Conservation (phyloP, 2,888 invertebrate species). For the Achlya flavicornis region DNA sequence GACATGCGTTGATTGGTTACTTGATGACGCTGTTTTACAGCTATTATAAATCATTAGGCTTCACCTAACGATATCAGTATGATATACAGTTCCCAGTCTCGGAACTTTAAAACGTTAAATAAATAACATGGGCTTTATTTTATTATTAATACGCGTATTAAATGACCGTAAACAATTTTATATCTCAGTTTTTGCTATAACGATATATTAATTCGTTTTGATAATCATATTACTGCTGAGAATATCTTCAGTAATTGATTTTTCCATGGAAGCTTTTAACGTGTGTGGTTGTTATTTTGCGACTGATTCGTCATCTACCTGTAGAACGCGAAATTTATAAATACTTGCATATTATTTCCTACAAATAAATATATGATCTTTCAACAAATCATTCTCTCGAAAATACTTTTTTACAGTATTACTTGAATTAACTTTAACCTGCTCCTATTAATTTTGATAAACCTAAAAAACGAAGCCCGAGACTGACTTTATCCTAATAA, state of each 20-base stretch:
- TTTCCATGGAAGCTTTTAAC: neutral
- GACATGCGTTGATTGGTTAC: constrained; percentile 3
- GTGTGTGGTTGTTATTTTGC: neutral
- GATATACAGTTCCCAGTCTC: neutral
- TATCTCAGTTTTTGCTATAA: constrained; percentile 1
- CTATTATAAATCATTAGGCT: neutral
- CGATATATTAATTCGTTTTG: constrained; percentile 3
- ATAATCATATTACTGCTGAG: constrained; percentile 1
- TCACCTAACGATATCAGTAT: neutral
- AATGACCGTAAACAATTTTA: constrained; percentile 7
- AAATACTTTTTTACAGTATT: too few relatives aligned
- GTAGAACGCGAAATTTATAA: neutral
- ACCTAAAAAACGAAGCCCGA: too few relatives aligned
- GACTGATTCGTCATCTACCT: neutral
- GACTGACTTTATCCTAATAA: too few relatives aligned
- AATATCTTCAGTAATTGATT: neutral
- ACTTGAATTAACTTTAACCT: too few relatives aligned
- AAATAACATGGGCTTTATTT: constrained; percentile 1
- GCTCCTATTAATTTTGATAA: too few relatives aligned
- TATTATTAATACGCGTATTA: neutral
- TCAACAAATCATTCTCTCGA: too few relatives aligned
- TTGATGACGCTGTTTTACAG: neutral
- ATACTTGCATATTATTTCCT: too few relatives aligned
- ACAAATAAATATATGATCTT: too few relatives aligned
- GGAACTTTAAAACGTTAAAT: neutral